A percentile compares a stretch with the other conserved stretches of the same genome.
Conservation (phyloP, 30 jellyfish, hydroid and myxozoan species). For the Cassiopea xamachana region DNA sequence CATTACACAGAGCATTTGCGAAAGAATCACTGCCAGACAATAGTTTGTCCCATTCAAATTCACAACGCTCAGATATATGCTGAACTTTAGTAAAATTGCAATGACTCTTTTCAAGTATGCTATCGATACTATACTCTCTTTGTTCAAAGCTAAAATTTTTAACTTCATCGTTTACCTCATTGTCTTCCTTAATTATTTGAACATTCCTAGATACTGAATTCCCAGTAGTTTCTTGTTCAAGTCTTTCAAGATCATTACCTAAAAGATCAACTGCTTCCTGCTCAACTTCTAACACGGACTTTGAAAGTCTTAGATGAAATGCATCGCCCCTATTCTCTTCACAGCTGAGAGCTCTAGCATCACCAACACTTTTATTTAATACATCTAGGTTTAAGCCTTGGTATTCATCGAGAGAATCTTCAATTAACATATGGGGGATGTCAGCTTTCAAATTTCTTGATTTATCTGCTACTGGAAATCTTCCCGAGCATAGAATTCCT, state of each 20-base stretch:
- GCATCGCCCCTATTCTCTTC: not conserved
- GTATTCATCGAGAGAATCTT: not conserved
- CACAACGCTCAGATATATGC: not conserved
- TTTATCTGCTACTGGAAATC: not conserved
- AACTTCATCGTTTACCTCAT: not conserved
- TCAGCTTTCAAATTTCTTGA: not conserved
- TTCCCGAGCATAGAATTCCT: not conserved
- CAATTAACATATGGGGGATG: not conserved
- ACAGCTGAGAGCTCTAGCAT: not conserved
- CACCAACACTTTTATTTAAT: conserved; percentile 16
- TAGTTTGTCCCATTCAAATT: conserved; percentile 9
- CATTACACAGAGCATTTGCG: conserved; percentile 35
- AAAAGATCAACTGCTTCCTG: conserved; percentile 9
- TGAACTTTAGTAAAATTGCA: not conserved
- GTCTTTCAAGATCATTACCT: not conserved
- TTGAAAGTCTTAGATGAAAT: conserved; percentile 40
- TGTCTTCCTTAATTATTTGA: not conserved
- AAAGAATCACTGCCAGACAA: conserved; percentile 59
- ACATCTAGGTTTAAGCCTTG: not conserved
- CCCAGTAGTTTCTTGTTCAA: not conserved
- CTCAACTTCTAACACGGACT: conserved; percentile 11
- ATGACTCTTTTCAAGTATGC: not conserved
- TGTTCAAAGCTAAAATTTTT: not conserved
- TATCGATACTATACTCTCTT: not conserved
- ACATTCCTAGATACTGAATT: not conserved